phyloP scores from a whole-genome alignment of 1,140 invertebrate genomes.

The Pentalonia nigronervosa region DNA sequence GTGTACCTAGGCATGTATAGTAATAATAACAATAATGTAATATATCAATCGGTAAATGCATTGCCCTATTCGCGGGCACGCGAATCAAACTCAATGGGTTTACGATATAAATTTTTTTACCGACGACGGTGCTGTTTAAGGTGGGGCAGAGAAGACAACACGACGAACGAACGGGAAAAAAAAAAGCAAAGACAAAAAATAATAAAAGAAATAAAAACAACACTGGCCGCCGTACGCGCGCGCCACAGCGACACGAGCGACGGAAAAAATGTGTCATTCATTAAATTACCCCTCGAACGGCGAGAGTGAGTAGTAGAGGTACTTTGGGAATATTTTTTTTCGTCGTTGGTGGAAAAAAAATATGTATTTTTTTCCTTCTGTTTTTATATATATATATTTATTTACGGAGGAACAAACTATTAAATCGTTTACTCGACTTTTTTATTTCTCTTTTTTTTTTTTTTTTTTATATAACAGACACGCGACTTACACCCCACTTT shows the following conservation, averaged over 20 bases:
- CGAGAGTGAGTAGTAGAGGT: not conserved
- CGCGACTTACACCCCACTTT: constrained; percentile 54
- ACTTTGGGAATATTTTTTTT: constrained; percentile 53
- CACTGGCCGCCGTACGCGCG: not conserved
- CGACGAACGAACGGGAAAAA: not conserved
- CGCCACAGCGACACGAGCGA: not conserved
- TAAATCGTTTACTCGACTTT: constrained; percentile 58
- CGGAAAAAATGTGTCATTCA: constrained; percentile 44
- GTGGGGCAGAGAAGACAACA: not conserved
- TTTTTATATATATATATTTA: not conserved
- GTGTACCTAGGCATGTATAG: not conserved
- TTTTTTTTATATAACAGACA: constrained; percentile 42
- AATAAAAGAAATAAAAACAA: constrained; percentile 45
- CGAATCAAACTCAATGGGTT: constrained; percentile 26
- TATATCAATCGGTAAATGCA: constrained; percentile 22
- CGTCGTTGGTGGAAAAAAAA: constrained; percentile 16
- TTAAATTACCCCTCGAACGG: constrained; percentile 53
- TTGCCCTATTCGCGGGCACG: not conserved
- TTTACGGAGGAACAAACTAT: constrained; percentile 53
- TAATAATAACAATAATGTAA: not conserved
- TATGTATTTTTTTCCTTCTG: constrained; percentile 40
- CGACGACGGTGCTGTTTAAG: not conserved
- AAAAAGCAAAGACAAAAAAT: not conserved
- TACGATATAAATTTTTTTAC: not conserved
- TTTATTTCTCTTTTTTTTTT: constrained; percentile 36